Conservation (phyloP, 2,888 invertebrate species). For the Latrodectus elegans region DNA sequence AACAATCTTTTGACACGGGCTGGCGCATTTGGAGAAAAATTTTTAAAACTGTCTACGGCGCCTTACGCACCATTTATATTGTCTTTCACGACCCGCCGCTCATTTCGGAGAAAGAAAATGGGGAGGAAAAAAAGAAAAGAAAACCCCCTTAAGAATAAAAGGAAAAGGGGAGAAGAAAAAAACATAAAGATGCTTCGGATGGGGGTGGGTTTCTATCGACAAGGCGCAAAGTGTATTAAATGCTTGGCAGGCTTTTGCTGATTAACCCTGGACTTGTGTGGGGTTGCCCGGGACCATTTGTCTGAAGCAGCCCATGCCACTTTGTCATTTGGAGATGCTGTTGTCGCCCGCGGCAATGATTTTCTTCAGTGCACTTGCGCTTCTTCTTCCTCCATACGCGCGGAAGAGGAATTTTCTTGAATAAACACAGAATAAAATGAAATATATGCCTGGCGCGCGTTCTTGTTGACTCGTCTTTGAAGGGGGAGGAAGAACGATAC, state of each 20-base stretch:
- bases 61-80: slow-evolving; percentile 61
- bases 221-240: slow-evolving; percentile 62
- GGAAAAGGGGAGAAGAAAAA: slow-evolving; percentile 7
- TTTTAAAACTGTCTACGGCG: slow-evolving; percentile 48
- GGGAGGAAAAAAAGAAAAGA: neutral
- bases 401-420: slow-evolving; percentile 13
- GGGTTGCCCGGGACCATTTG: slow-evolving; percentile 42
- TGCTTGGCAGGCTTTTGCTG: slow-evolving; percentile 55
- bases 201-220: slow-evolving; percentile 26
- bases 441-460: slow-evolving; percentile 18
- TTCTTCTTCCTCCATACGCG: slow-evolving; percentile 13
- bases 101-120: slow-evolving; percentile 5
- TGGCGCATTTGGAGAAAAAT: slow-evolving; percentile 39
- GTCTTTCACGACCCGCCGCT: slow-evolving; percentile 34
- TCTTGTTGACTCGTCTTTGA: neutral
- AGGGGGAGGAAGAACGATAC: no score
- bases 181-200: neutral
- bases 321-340: slow-evolving; percentile 53
- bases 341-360: slow-evolving; percentile 59
- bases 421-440: slow-evolving; percentile 35
- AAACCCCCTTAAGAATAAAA: slow-evolving; percentile 1
- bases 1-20: slow-evolving; percentile 25
- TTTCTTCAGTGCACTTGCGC: slow-evolving; percentile 10
- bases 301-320: slow-evolving; percentile 39
- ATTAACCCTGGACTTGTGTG: slow-evolving; percentile 51